Evolutionary conservation across 2,113 vertebrate species (phyloP).

Genomic region (Athene cunicularia): DNA sequence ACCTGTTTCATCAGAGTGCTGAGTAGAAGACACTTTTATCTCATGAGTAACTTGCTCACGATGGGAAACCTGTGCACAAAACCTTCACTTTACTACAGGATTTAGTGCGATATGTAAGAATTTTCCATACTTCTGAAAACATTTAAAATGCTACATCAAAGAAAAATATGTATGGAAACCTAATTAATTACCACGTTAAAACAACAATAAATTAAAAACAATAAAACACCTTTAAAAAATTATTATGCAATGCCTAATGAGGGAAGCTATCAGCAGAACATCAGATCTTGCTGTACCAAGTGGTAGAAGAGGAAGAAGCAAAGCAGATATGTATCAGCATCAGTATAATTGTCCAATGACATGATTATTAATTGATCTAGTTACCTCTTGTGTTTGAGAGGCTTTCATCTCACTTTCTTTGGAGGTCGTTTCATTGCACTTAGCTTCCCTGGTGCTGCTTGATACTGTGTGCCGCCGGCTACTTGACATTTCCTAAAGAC

Average conservation of each 20-base stretch:
- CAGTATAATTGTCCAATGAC: neutral
- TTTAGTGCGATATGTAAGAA: neutral
- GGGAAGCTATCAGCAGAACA: neutral
- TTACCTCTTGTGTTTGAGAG: slow-evolving; percentile 83
- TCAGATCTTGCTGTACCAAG: neutral
- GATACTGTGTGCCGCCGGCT: slow-evolving; percentile 74
- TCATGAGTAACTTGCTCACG: slow-evolving; percentile 59
- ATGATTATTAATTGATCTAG: neutral
- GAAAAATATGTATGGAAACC: neutral
- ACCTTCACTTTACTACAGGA: slow-evolving; percentile 32
- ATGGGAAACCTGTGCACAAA: slow-evolving; percentile 71
- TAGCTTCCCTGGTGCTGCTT: slow-evolving; percentile 58
- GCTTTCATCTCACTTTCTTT: slow-evolving; percentile 70
- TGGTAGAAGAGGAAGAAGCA: neutral
- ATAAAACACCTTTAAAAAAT: neutral
- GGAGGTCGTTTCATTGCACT: slow-evolving; percentile 67
- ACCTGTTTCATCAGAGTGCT: slow-evolving; percentile 74
- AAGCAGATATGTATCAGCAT: neutral
- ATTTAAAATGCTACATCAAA: neutral
- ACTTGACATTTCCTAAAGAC: slow-evolving; percentile 76
- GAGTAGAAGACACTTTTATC: slow-evolving; percentile 61
- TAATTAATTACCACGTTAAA: neutral
- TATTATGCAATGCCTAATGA: neutral
- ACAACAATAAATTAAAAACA: neutral
- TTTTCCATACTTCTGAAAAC: neutral